phyloP scores from a whole-genome alignment of 2,888 invertebrate species.

The Pseudococcus viburni region DNA sequence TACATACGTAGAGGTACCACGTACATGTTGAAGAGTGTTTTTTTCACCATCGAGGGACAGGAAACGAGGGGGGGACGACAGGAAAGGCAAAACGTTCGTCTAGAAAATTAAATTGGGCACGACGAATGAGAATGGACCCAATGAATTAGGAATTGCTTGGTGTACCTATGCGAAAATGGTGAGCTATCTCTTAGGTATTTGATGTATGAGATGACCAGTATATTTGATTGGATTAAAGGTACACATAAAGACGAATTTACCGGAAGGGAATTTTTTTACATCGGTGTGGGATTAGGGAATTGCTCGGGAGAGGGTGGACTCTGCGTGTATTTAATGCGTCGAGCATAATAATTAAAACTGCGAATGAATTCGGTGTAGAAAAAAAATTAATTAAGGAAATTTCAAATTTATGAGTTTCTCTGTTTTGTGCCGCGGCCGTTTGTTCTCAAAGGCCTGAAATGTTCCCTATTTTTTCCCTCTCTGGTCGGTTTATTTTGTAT shows the following conservation, averaged over 20 bases:
- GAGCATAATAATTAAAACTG: background rate
- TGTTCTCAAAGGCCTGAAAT: background rate
- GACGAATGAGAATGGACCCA: background rate
- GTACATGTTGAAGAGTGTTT: background rate
- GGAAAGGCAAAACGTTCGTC: conserved; percentile 9
- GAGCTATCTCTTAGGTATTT: background rate
- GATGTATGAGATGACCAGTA: background rate
- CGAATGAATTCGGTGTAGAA: background rate
- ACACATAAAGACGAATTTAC: background rate
- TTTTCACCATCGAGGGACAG: background rate
- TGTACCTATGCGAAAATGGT: background rate
- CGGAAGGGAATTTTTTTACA: background rate
- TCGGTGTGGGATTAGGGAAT: background rate
- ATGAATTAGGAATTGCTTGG: conserved; percentile 5
- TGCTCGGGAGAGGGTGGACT: background rate
- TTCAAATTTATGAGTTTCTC: conserved; percentile 5
- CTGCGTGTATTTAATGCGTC: background rate
- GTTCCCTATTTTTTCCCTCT: background rate
- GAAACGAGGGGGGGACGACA: background rate
- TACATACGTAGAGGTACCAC: background rate
- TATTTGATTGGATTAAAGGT: background rate
- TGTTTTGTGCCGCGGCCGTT: background rate
- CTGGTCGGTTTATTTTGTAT: background rate
- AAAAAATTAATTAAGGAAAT: conserved; percentile 18
- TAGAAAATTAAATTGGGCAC: conserved; percentile 15